Evolutionary conservation across 2,113 vertebrate species (phyloP).

Genomic region (Rissa tridactyla): DNA sequence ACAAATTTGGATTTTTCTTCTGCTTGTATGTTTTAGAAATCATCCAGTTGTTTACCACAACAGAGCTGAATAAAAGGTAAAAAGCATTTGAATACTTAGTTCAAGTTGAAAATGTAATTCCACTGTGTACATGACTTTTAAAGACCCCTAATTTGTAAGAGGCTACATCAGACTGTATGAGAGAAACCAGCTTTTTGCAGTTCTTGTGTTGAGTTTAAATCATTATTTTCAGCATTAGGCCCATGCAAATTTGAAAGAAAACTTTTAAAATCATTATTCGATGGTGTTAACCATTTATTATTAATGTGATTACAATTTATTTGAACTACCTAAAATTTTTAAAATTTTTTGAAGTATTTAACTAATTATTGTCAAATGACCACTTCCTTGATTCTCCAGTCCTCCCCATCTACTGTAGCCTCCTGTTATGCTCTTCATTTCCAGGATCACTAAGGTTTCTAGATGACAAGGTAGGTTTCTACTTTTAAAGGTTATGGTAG

Average conservation of each 20-base stretch:
- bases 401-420: background rate
- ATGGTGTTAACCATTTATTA: background rate
- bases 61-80: background rate
- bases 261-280: background rate
- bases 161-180: too few species aligned
- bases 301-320: background rate
- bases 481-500: background rate
- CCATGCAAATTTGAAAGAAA: background rate
- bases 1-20: background rate
- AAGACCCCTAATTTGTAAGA: background rate
- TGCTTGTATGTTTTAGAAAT: background rate
- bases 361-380: background rate
- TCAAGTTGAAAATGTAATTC: background rate
- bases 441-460: background rate
- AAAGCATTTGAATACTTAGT: background rate
- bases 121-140: background rate
- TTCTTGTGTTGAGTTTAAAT: background rate
- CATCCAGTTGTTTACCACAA: background rate
- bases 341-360: background rate
- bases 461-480: background rate
- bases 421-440: background rate
- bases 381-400: background rate
- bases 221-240: background rate
- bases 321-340: background rate
- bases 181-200: background rate